Conservation (phyloP, 53 echinoderm and acorn worm species). For the Astropecten irregularis region DNA sequence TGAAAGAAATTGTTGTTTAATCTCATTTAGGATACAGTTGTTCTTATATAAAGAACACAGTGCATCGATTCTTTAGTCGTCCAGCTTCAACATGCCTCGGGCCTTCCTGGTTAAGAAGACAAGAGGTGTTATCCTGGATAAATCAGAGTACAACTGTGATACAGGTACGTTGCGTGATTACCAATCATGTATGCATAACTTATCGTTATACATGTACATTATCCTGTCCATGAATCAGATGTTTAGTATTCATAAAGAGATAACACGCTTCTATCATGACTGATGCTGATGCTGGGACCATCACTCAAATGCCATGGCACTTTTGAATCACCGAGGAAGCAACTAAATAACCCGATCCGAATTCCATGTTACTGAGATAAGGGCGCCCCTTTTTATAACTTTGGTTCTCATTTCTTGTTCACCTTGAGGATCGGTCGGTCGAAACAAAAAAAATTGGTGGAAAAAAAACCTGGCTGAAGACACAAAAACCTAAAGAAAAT, state of each 20-base stretch:
- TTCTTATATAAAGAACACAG: too few relatives aligned
- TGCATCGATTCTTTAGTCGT: too few relatives aligned
- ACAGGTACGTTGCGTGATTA: background rate
- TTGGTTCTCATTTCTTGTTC: too few relatives aligned
- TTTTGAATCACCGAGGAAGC: background rate
- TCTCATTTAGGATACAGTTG: too few relatives aligned
- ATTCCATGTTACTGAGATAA: too few relatives aligned
- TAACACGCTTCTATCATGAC: background rate
- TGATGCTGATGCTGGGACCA: background rate
- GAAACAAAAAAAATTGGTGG: too few relatives aligned
- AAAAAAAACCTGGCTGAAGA: too few relatives aligned
- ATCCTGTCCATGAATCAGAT: background rate
- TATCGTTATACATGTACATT: background rate
- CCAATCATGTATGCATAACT: background rate
- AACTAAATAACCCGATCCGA: too few relatives aligned
- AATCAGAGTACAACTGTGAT: background rate
- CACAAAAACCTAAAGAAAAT: too few relatives aligned
- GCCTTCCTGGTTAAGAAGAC: slow-evolving; percentile 79
- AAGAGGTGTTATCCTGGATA: background rate
- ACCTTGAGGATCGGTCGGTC: too few relatives aligned
- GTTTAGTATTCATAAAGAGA: background rate
- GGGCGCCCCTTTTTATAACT: too few relatives aligned
- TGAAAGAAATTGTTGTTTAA: too few relatives aligned
- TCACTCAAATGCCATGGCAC: background rate
- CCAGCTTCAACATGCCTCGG: slow-evolving; percentile 65